Conservation (phyloP, 2,888 invertebrate species). For the Empis livida region DNA sequence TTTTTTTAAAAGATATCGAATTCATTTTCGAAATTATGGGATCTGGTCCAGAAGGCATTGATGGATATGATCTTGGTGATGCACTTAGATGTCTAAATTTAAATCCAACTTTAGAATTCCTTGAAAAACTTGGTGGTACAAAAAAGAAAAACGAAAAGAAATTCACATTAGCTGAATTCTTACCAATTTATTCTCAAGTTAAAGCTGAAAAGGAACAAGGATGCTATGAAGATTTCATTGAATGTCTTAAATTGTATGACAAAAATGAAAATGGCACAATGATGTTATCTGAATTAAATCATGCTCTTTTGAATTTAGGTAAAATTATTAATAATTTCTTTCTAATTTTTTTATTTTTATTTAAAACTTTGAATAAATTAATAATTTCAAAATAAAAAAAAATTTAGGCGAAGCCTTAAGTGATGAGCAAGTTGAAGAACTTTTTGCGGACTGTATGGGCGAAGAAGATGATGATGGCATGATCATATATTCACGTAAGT, state of each 20-base stretch:
- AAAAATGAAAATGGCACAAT: constrained; percentile 89
- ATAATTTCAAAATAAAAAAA: not conserved
- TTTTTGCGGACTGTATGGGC: constrained; percentile 62
- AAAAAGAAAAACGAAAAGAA: constrained; percentile 91
- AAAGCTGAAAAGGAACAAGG: constrained; percentile 94
- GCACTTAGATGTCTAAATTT: constrained; percentile 81
- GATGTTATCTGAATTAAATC: constrained; percentile 85
- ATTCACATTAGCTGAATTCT: constrained; percentile 85
- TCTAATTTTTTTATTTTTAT: too few relatives aligned
- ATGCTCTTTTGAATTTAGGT: constrained; percentile 85
- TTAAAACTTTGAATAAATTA: not conserved
- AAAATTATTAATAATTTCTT: constrained; percentile 12
- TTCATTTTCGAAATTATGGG: constrained; percentile 88
- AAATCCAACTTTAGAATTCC: constrained; percentile 78
- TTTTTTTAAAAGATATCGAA: constrained; percentile 47
- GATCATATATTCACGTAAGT: constrained; percentile 81
- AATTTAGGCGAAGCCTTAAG: constrained; percentile 61
- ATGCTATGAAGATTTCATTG: constrained; percentile 90
- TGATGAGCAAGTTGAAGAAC: constrained; percentile 56
- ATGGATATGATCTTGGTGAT: constrained; percentile 79
- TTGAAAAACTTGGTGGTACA: constrained; percentile 86
- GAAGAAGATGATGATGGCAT: constrained; percentile 76
- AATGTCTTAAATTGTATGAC: constrained; percentile 96
- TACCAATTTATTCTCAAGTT: constrained; percentile 84
- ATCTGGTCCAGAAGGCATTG: constrained; percentile 74